Conservation (phyloP, 1,140 invertebrate genomes). For the Cotesia chilonis region DNA sequence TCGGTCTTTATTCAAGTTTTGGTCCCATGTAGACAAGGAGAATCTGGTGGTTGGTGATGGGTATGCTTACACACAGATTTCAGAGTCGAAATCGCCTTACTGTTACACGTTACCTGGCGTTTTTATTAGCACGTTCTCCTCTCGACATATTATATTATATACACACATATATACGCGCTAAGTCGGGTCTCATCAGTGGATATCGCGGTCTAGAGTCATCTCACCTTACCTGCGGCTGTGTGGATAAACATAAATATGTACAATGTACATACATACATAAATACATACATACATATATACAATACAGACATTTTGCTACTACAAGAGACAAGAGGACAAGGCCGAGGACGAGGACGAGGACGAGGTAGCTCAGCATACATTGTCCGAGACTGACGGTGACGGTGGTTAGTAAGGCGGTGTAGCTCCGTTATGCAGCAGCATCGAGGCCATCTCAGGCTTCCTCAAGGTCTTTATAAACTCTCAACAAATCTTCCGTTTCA, state of each 20-base stretch:
- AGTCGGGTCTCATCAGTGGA: too few species aligned
- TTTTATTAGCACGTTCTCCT: slow-evolving; percentile 36
- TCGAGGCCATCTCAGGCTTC: slow-evolving; percentile 22
- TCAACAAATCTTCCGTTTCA: slow-evolving; percentile 5
- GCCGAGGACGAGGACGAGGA: slow-evolving; percentile 10
- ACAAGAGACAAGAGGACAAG: not conserved
- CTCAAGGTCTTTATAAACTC: slow-evolving; percentile 15
- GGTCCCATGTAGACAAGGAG: too few species aligned
- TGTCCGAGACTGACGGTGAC: not conserved
- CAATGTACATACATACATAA: too few species aligned
- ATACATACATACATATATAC: too few species aligned
- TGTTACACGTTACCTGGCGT: slow-evolving; percentile 32
- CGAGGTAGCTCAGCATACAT: not conserved
- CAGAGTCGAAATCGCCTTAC: slow-evolving; percentile 26
- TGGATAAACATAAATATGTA: too few species aligned
- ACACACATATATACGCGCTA: not conserved
- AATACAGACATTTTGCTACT: not conserved
- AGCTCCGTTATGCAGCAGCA: slow-evolving; percentile 24
- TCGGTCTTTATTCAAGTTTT: slow-evolving; percentile 30
- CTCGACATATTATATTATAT: slow-evolving; percentile 1
- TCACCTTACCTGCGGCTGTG: too few species aligned
- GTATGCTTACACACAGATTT: slow-evolving; percentile 31
- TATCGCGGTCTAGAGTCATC: too few species aligned
- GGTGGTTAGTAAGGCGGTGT: too few species aligned
- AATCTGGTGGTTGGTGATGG: not conserved